Base-by-base conservation (phyloP, 2,888 invertebrate genomes). In the Hymenopus coronatus region DNA sequence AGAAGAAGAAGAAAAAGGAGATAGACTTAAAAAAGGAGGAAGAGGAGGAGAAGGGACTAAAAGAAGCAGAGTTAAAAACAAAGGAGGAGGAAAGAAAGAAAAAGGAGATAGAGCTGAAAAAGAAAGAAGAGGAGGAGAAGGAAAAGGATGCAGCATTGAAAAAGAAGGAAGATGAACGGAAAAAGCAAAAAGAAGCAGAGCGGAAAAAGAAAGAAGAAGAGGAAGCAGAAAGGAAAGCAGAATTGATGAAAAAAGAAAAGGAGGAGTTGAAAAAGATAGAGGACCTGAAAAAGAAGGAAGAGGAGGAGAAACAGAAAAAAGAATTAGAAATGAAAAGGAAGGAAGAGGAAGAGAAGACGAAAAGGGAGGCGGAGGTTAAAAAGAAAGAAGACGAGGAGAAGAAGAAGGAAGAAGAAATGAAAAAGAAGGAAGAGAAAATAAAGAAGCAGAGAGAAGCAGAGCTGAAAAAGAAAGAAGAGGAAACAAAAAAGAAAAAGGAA, bases 181-280 rank as follows among this genome's bases (percentile, higher is more conserved):
- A 88, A 54, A 90, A 90, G 54, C 87, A 90, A 89, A 88, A 90
- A 1, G 86, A 84, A 33, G 90, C 88, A 82, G 90, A 91, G 83
- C n/a, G 28, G 30, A 46, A 84, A 89, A 46, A 54, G 54, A 82
- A 87, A 25, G 81, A 28, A 28, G 46, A 89, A 33, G 86, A 86
- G 46, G n/a, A 83, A 28, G 81, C 30, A 33, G 89, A 30, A 88
- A 84, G 88, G 81, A 85, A 87, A 30, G 83, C 25, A 54, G 30
- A 30, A 87, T 83, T 83, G 82, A 88, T 46, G 54, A 82, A 83
- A 25, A 85, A 33, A 15, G 86, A 54, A 54, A 14, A 40, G 40
- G 83, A 89, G 33, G 81, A 83, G 46, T 85, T 81, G n/a, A n/a
- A 25, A 84, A 83, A 88, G 25, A 46, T 30, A n/a, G 40, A 40